Base-by-base conservation (phyloP, 2,113 vertebrate species). In the Hirundichthys speculiger region DNA sequence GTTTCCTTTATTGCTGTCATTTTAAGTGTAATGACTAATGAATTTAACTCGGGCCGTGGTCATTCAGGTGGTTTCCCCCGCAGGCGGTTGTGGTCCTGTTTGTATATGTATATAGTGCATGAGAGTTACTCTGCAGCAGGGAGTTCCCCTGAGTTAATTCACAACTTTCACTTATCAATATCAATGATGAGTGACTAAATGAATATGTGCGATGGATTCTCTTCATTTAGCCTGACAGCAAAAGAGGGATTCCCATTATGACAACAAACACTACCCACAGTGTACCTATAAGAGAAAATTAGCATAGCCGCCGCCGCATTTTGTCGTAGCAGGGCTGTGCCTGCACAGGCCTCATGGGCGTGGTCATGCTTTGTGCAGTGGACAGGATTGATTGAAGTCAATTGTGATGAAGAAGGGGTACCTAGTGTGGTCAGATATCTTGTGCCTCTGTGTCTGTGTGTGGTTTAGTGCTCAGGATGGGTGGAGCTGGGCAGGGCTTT, bases 401-500 rank as follows among this genome's bases (percentile, higher is more conserved):
- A 78, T 64, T 83, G 75, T 67, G 82, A 69, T 77, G 67, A 74
- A 64, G 40, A 18, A 52, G 24, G 46, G 30, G 18, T 6, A 54
- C 42, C 41, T 50, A 3, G 46, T 79, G 69, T 69, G 55, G 68
- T 82, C 62, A 78, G 68, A 83, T 60, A 69, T 15, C 21, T 41
- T 39, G 13, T 27, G 25, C 6, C 3, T 27, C 6, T 34, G 9
- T 10, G 30, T 34, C 2, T 61, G 15, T 70, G 52, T 77, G 81
- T 67, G 82, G 58, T 80, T 79, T 77, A n/a, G 50, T 63, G 20
- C 59, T 55, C 71, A 73, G 74, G 80, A 82, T 77, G 85, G 85
- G 81, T 80, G 85, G 80, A 73, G 78, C 6, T 55, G 71, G 75
- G 78, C 56, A 47, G 57, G 80, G 57, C 41, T 69, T 62, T 52